A percentile compares a stretch with the other conserved stretches of the same genome.
Evolutionary conservation across 2,888 invertebrate genomes (phyloP).

Genomic region (Marronus borbonicus): DNA sequence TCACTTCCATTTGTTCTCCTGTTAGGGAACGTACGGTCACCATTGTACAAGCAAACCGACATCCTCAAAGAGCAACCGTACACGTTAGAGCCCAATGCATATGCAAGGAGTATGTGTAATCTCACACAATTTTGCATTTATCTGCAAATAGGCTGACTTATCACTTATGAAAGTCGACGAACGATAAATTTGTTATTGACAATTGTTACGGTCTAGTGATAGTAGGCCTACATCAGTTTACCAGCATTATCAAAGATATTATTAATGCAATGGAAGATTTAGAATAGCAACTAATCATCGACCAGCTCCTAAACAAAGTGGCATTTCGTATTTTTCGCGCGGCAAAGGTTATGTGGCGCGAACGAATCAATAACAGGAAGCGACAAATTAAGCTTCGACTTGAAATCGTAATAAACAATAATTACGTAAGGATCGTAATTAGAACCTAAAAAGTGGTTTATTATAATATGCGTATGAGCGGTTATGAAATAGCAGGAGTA

Average conservation of each 20-base stretch:
- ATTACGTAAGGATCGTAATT: not conserved
- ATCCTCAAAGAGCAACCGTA: no score
- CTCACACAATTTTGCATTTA: conserved; percentile 41
- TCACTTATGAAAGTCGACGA: conserved; percentile 44
- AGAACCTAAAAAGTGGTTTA: not conserved
- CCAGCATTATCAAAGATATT: conserved; percentile 4
- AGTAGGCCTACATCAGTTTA: conserved; percentile 29
- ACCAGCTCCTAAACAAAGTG: conserved; percentile 12
- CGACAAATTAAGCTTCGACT: conserved; percentile 7
- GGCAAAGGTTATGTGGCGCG: not conserved
- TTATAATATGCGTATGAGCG: not conserved
- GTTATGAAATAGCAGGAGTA: not conserved
- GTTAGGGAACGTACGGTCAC: no score
- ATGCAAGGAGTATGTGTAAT: not conserved
- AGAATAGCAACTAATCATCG: conserved; percentile 19
- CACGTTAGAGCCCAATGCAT: not conserved
- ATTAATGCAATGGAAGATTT: conserved; percentile 13
- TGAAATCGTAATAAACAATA: not conserved
- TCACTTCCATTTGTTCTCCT: no score
- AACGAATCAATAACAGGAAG: conserved; percentile 23
- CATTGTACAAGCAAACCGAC: no score
- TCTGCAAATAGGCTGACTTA: conserved; percentile 49
- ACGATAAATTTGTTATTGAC: conserved; percentile 48
- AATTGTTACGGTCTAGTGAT: conserved; percentile 30
- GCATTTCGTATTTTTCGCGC: conserved; percentile 23